phyloP scores from a whole-genome alignment of 92 coral and sea anemone genomes.

The Parazoanthus darwini region DNA sequence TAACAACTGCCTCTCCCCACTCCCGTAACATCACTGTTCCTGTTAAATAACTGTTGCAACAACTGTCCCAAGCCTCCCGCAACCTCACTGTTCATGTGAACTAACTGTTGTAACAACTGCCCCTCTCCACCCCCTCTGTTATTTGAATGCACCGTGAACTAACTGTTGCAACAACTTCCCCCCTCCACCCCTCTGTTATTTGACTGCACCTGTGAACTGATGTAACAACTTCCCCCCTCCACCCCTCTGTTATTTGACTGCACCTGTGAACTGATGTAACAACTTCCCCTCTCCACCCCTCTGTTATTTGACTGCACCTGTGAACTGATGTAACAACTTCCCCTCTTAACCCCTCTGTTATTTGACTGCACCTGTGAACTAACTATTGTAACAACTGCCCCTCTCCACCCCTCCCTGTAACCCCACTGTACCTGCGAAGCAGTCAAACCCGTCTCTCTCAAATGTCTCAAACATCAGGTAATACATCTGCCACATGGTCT shows the following conservation, averaged over 20 bases:
- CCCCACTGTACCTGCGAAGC: constrained; percentile 76
- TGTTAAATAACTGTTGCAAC: no score
- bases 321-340: not conserved
- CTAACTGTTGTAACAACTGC: no score
- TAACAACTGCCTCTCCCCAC: no score
- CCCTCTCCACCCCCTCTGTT: no score
- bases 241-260: not conserved
- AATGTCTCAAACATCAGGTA: constrained; percentile 87
- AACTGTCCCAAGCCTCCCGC: no score
- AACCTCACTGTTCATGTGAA: no score
- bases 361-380: not conserved
- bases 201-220: no score
- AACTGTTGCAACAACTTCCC: no score
- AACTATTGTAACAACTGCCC: not conserved
- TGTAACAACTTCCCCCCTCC: no score
- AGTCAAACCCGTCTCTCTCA: constrained; percentile 96
- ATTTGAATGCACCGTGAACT: no score
- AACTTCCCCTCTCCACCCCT: not conserved
- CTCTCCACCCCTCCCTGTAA: not conserved
- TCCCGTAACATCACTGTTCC: no score
- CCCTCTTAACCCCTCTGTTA: not conserved
- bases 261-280: not conserved
- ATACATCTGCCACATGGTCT: constrained; percentile 87
- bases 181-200: not conserved
- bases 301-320: not conserved